Conservation (phyloP, 2,113 vertebrate species). For the Elachura formosa region DNA sequence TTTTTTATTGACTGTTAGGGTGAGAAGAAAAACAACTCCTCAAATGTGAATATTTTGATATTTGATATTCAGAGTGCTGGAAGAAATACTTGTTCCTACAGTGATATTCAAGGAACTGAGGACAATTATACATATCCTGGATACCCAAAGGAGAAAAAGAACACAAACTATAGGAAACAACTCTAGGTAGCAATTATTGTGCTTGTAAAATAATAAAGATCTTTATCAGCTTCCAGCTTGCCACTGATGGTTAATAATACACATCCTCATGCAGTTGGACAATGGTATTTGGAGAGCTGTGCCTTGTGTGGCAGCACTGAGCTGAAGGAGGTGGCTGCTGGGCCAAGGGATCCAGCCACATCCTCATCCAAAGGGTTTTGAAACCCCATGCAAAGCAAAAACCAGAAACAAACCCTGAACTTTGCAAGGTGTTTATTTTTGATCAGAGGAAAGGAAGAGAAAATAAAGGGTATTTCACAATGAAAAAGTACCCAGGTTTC, state of each 20-base stretch:
- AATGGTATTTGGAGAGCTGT: not conserved
- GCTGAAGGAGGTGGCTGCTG: not conserved
- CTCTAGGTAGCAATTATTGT: not conserved
- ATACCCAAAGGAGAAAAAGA: not conserved
- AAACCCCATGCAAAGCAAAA: not conserved
- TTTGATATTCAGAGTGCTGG: not conserved
- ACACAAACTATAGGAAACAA: not conserved
- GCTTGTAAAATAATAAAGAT: not conserved
- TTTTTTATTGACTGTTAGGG: not conserved
- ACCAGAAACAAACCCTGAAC: not conserved
- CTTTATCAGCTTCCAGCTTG: not conserved
- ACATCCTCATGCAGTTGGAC: not conserved
- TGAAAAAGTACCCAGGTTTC: not conserved
- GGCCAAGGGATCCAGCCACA: not conserved
- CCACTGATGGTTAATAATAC: not conserved
- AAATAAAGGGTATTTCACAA: not conserved
- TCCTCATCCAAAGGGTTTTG: not conserved
- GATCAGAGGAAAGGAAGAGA: not conserved
- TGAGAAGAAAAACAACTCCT: not conserved
- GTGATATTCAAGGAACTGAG: not conserved
- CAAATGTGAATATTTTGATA: accelerated
- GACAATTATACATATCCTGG: not conserved
- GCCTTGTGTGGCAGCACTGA: not conserved
- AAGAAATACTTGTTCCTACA: not conserved
- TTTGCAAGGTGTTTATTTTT: not conserved